Conservation (phyloP, 2,797 vertebrate genomes). For the Schizopygopsis pylzovi region DNA sequence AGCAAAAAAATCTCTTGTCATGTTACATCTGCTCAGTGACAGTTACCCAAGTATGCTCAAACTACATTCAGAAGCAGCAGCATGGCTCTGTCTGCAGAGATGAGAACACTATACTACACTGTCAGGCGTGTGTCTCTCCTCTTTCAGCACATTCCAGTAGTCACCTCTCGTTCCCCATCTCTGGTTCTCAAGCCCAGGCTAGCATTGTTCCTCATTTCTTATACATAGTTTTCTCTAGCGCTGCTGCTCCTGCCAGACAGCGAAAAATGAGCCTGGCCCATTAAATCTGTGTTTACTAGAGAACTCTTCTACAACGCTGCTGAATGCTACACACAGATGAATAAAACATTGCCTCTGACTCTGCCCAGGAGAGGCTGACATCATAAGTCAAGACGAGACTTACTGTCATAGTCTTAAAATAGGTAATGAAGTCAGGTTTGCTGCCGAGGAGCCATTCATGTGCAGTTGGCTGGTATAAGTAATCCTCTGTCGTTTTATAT, state of each 20-base stretch:
- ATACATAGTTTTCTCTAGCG: constrained; percentile 70
- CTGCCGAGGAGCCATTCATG: constrained; percentile 19
- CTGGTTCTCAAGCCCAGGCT: constrained; percentile 69
- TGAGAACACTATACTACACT: constrained; percentile 12
- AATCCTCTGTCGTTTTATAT: neutral
- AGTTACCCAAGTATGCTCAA: constrained; percentile 2
- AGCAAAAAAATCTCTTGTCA: neutral
- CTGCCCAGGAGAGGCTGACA: constrained; percentile 59
- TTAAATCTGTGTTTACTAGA: constrained; percentile 74
- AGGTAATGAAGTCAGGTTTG: constrained; percentile 46
- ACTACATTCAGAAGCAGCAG: constrained; percentile 21
- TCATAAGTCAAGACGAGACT: constrained; percentile 40
- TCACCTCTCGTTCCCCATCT: constrained; percentile 55
- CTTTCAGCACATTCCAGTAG: constrained; percentile 28
- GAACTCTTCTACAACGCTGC: constrained; percentile 29
- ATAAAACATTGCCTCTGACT: constrained; percentile 72
- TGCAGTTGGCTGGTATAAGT: constrained; percentile 16
- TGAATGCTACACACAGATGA: constrained; percentile 68
- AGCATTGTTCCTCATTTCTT: constrained; percentile 76
- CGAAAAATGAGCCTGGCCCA: constrained; percentile 56
- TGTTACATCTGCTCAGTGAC: constrained; percentile 16
- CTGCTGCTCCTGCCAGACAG: constrained; percentile 64
- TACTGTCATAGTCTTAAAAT: constrained; percentile 47
- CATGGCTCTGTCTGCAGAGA: constrained; percentile 21
- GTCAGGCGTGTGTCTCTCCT: constrained; percentile 35